Percentiles rank a stretch among this genome's conserved stretches.
Conservation (phyloP, 2,797 vertebrate genomes). For the Taeniopygia guttata region DNA sequence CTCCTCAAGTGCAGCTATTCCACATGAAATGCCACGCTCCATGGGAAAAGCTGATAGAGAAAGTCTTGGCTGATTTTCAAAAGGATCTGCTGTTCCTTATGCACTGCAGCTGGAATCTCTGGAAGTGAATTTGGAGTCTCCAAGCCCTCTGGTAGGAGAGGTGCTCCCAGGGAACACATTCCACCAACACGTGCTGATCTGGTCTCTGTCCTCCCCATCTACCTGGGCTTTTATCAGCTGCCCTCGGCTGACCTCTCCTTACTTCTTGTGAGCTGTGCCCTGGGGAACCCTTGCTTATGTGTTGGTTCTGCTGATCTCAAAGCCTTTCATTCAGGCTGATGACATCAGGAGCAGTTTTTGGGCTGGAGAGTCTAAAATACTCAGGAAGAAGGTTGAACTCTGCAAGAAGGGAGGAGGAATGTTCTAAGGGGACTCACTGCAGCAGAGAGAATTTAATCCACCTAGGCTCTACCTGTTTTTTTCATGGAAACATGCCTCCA, state of each 20-base stretch:
- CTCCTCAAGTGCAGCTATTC: background rate
- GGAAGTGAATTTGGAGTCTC: background rate
- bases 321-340: background rate
- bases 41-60: background rate
- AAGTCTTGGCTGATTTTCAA: background rate
- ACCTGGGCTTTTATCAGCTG: background rate
- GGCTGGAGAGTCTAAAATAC: background rate
- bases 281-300: background rate
- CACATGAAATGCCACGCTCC: fast-evolving
- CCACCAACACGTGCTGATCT: fast-evolving
- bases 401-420: background rate
- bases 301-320: background rate
- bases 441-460: background rate
- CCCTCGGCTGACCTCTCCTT: background rate
- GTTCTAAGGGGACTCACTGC: background rate
- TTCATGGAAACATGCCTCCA: background rate
- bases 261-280: background rate
- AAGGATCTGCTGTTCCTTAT: fast-evolving
- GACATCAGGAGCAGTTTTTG: background rate
- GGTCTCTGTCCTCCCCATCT: background rate
- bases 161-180: fast-evolving
- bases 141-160: background rate
- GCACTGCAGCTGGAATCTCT: fast-evolving
- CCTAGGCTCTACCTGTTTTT: fast-evolving
- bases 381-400: background rate